phyloP scores from a whole-genome alignment of 2,797 vertebrate species.

The Enteromius anoplus region DNA sequence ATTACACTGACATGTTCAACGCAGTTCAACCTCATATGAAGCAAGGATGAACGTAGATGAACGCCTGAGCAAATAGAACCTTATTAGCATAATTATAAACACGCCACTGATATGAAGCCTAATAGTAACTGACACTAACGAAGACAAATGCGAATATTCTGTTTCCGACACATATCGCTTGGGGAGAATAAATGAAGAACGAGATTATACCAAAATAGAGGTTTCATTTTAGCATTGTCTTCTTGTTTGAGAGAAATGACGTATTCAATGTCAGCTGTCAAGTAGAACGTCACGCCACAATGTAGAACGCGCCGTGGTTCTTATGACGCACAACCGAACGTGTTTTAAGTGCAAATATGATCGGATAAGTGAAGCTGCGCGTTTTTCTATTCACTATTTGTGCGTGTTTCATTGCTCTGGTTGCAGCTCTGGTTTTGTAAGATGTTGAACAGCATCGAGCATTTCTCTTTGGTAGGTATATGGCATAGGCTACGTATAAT shows the following conservation, averaged over 20 bases:
- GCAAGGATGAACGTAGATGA: neutral
- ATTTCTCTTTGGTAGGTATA: neutral
- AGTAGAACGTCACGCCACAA: constrained; percentile 18
- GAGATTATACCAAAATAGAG: constrained; percentile 16
- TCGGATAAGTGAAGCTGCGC: neutral
- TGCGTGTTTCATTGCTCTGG: neutral
- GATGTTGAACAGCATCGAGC: too few species aligned
- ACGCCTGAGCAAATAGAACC: constrained; percentile 28
- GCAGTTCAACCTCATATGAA: constrained; percentile 15
- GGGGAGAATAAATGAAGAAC: constrained; percentile 11
- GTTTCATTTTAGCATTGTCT: constrained; percentile 27
- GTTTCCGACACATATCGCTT: constrained; percentile 15
- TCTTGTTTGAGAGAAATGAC: constrained; percentile 24
- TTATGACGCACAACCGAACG: constrained; percentile 39
- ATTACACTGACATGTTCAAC: neutral
- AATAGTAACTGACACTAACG: constrained; percentile 43
- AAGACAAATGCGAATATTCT: constrained; percentile 44
- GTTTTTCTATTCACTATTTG: neutral
- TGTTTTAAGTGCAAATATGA: neutral
- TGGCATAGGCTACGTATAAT: neutral
- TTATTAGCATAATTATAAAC: constrained; percentile 41
- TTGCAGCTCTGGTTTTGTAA: neutral
- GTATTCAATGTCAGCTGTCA: neutral
- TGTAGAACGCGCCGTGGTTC: constrained; percentile 24
- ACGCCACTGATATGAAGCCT: constrained; percentile 23